Evolutionary conservation across 2,113 vertebrate species (phyloP), one percentile per base, ranked within the genome.

Genomic region (Macquaria ambigua): DNA sequence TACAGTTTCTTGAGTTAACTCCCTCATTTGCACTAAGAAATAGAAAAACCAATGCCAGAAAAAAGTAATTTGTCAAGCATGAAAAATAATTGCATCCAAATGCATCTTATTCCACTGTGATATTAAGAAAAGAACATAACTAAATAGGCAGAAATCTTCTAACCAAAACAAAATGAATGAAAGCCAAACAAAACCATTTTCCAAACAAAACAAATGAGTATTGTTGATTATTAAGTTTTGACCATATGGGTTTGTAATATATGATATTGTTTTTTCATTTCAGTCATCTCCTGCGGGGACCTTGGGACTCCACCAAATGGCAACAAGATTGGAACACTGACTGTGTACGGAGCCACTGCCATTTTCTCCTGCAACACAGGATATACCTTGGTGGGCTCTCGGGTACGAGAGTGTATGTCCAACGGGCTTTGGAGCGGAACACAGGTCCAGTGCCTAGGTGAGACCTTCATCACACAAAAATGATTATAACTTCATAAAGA

Each of bases 311-410:
- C 98, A 0, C 96, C 97, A 0, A 99, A 97, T 1, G 98, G 98
- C 28, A 97, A 99, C 95, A 99, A 97, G 91, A 99, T 99, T 1
- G 98, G 98, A 68, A 99, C 97, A 0, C 77, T 99, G 81, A 99
- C 96, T 23, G 95, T 95, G 43, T 99, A 96, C 0, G 98, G 98
- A 43, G 98, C 98, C 3, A 99, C 98, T 0, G 98, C 98, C 85
- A 99, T 99, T 94, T 99, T 99, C 94, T 98, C 98, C 90, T 99
- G 98, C 95, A 99, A 99, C 93, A 98, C 97, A 0, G 98, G 98
- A 34, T 99, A 98, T 83, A 99, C 98, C 0, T 93, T 99, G 90
- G 98, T 99, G 59, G 98, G 98, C 61, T 99, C 98, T 18, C 93
- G 98, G 9, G 98, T 99, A 5, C 91, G 98, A 50, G 98, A 99